Conservation (phyloP, 2,113 vertebrate species). For the Pelodiscus sinensis region DNA sequence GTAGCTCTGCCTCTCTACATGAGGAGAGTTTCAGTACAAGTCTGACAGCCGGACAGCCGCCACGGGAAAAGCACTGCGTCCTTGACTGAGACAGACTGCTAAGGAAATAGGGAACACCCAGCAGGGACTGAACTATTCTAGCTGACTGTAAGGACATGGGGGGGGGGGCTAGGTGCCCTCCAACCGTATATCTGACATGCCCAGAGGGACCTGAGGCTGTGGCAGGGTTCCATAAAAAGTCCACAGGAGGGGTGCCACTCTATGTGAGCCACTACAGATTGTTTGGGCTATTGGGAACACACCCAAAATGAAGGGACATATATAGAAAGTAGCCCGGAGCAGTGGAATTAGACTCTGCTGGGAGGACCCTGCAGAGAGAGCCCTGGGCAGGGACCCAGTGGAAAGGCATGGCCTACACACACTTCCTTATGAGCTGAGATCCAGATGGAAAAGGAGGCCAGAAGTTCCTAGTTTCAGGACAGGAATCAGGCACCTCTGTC, state of each 20-base stretch:
- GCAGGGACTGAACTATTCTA: not conserved
- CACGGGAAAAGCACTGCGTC: not conserved
- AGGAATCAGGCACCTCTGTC: not conserved
- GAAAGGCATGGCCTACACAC: not conserved
- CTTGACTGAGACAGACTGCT: not conserved
- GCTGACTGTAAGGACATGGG: not conserved
- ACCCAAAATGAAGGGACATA: not conserved
- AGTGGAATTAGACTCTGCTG: not conserved
- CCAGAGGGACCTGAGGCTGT: not conserved
- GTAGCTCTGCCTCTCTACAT: not conserved
- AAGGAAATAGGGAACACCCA: not conserved
- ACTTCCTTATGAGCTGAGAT: not conserved
- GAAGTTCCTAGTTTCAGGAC: not conserved
- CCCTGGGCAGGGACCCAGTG: not conserved
- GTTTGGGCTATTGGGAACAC: not conserved
- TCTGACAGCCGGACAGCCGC: not conserved
- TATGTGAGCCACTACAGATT: not conserved
- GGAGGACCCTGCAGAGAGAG: not conserved
- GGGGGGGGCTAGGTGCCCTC: not conserved
- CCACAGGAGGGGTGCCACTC: not conserved
- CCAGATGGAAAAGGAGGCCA: not conserved
- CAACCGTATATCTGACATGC: not conserved
- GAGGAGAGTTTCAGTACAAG: not conserved
- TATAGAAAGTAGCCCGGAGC: not conserved
- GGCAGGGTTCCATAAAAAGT: not conserved